Conservation (phyloP, 1,140 invertebrate genomes). For the Platorchestia sp. region DNA sequence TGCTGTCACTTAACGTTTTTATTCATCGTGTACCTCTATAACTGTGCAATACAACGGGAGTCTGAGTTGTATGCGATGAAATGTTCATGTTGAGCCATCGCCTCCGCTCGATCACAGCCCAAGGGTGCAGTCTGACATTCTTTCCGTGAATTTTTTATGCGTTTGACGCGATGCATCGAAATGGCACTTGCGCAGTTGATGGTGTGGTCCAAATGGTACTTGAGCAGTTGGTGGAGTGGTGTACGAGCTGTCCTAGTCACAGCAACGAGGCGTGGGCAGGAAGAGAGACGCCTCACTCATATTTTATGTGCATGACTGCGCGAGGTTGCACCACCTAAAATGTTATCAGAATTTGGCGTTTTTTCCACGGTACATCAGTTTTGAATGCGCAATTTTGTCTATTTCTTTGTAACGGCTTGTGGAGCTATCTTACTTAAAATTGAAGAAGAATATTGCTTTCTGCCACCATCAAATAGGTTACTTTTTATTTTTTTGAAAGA, state of each 20-base stretch:
- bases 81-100: no score
- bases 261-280: not conserved
- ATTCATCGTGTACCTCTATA: not conserved
- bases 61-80: not conserved
- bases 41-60: no score
- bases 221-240: no score
- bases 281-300: not conserved
- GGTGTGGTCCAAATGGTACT: not conserved
- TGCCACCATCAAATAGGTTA: not conserved
- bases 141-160: not conserved
- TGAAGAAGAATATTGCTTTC: not conserved
- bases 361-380: not conserved
- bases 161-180: not conserved
- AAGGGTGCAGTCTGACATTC: not conserved
- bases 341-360: not conserved
- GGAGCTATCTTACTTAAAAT: not conserved
- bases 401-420: not conserved
- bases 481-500: not conserved
- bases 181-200: not conserved
- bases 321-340: not conserved
- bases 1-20: not conserved
- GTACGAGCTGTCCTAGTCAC: not conserved
- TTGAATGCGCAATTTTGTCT: not conserved
- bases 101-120: not conserved
- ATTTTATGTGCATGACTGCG: not conserved